Evolutionary conservation across 2,888 invertebrate species (phyloP).

Genomic region (Morpho helenor): DNA sequence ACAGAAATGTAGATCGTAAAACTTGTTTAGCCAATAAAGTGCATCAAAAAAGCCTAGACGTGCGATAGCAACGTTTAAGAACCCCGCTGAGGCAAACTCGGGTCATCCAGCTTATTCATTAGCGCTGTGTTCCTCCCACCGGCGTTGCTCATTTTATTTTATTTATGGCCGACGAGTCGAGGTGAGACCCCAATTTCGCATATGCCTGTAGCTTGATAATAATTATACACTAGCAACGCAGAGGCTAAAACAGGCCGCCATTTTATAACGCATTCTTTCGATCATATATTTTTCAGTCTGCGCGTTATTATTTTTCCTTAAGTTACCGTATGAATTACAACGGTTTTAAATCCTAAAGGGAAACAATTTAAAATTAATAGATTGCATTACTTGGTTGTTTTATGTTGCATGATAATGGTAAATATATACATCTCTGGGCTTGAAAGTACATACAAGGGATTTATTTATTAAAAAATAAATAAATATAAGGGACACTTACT

Average conservation of each 20-base stretch:
- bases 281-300: constrained; percentile 21
- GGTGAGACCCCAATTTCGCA: constrained; percentile 79
- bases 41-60: constrained; percentile 26
- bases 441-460: no score
- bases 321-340: neutral
- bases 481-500: no score
- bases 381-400: no score
- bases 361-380: no score
- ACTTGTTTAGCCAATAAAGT: constrained; percentile 32
- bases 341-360: no score
- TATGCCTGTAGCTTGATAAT: constrained; percentile 71
- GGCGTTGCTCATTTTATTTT: constrained; percentile 70
- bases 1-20: constrained; percentile 2
- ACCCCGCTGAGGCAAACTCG: constrained; percentile 34
- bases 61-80: constrained; percentile 25
- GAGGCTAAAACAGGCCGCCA: constrained; percentile 64
- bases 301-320: constrained; percentile 2
- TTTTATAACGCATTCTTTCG: constrained; percentile 51
- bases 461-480: no score
- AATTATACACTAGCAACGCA: constrained; percentile 68
- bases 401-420: no score
- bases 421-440: no score
- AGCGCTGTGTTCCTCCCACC: constrained; percentile 70
- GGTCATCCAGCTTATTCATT: constrained; percentile 65
- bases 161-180: constrained; percentile 69